Conservation (phyloP, 2,888 invertebrate genomes). For the Subacronicta megacephala region DNA sequence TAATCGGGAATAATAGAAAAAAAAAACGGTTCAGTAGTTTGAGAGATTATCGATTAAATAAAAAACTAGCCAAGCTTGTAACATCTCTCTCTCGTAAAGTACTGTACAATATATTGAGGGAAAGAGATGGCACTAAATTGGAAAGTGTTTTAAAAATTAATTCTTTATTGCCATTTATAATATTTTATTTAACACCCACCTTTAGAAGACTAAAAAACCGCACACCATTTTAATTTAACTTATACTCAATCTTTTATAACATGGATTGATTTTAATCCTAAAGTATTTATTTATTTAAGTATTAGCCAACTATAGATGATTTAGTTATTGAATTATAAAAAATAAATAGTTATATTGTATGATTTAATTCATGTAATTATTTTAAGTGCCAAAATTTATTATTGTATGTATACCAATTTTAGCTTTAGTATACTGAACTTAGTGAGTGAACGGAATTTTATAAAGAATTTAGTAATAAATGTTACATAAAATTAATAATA, state of each 20-base stretch:
- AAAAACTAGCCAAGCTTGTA: too few species aligned
- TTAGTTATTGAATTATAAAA: slow-evolving; percentile 2
- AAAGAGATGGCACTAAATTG: too few species aligned
- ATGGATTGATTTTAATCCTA: slow-evolving; percentile 12
- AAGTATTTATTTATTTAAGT: slow-evolving; percentile 40
- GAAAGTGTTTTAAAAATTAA: too few species aligned
- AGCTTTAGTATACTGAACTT: slow-evolving; percentile 24
- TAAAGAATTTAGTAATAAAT: slow-evolving; percentile 5
- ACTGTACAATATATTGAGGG: too few species aligned
- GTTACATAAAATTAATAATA: neutral
- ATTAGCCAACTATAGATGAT: slow-evolving; percentile 17
- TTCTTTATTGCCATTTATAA: too few species aligned
- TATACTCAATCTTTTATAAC: slow-evolving; percentile 41
- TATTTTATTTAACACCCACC: slow-evolving; percentile 35
- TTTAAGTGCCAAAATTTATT: slow-evolving; percentile 52
- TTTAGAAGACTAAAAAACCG: slow-evolving; percentile 22
- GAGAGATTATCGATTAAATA: too few species aligned
- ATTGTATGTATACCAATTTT: slow-evolving; percentile 4
- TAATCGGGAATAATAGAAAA: too few species aligned
- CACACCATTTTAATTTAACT: slow-evolving; percentile 27
- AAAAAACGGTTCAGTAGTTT: too few species aligned
- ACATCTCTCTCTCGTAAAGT: too few species aligned
- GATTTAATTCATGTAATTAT: slow-evolving; percentile 25
- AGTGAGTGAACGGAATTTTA: slow-evolving; percentile 22
- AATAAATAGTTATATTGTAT: slow-evolving; percentile 11